Percentiles rank a stretch among this genome's conserved stretches.
phyloP scores from a whole-genome alignment of 2,797 vertebrate species.

The Sitta carolinensis region DNA sequence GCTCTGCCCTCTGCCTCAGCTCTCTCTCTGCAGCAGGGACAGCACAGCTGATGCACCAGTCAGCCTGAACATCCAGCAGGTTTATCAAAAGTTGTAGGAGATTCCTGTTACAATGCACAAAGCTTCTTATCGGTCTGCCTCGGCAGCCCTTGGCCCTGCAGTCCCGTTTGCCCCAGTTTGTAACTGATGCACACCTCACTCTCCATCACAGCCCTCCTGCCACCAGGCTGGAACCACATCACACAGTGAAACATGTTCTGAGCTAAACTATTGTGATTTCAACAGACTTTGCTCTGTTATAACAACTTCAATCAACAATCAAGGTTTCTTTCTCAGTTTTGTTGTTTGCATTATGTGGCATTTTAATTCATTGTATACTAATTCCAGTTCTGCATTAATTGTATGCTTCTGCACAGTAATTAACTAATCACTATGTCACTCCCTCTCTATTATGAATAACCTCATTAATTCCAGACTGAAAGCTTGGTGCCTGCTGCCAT shows the following conservation, averaged over 20 bases:
- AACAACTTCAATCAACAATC: conserved; percentile 46
- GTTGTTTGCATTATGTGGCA: conserved; percentile 49
- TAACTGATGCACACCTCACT: not conserved
- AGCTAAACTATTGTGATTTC: conserved; percentile 20
- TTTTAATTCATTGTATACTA: conserved; percentile 70
- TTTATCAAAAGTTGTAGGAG: not conserved
- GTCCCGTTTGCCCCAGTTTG: not conserved
- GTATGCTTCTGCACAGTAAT: conserved; percentile 70
- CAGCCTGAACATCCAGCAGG: accelerated
- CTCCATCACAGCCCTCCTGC: not conserved
- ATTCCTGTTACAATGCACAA: not conserved
- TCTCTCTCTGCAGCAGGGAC: not conserved
- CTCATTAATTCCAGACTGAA: conserved; percentile 70
- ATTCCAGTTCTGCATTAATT: conserved; percentile 74
- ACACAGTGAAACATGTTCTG: not conserved
- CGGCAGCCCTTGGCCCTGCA: not conserved
- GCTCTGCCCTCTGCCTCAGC: not conserved
- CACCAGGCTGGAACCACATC: not conserved
- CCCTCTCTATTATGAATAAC: conserved; percentile 69
- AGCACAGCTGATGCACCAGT: not conserved
- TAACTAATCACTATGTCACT: conserved; percentile 74
- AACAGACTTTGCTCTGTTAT: not conserved
- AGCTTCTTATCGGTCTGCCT: not conserved
- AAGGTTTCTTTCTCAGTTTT: conserved; percentile 59
- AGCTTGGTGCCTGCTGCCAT: conserved; percentile 54